Evolutionary conservation across 92 coral and sea anemone species (phyloP), one percentile per base, ranked within the genome.

Genomic region (Parazoanthus swiftii): DNA sequence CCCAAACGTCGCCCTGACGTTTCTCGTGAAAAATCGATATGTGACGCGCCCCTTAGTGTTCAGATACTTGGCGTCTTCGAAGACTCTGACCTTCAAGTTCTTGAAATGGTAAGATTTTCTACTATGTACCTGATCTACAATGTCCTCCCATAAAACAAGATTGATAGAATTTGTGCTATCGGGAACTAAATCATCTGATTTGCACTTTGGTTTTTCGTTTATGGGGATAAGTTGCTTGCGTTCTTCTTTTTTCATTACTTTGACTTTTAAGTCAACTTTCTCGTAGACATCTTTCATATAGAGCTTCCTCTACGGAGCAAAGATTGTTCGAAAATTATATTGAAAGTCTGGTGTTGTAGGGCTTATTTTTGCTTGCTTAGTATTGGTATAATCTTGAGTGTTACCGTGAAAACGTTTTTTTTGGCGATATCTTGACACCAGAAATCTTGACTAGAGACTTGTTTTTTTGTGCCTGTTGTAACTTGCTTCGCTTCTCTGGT

Each of bases 21-120:
- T n/a, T n/a, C n/a, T n/a, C n/a, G n/a, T n/a, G n/a, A n/a, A n/a
- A n/a, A n/a, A n/a, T n/a, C n/a, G n/a, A n/a, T n/a, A n/a, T n/a
- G n/a, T n/a, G n/a, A n/a, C n/a, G n/a, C n/a, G n/a, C n/a, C n/a
- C n/a, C n/a, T 76, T 86, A 66, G 89, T 76, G 63, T 86, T 86
- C 13, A 86, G 66, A 76, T 75, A 86, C 63, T 86, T 88, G 44
- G 74, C 59, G 77, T 79, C 86, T 33, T 76, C 80, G 50, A 79
- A 88, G 50, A 79, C 68, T 56, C 90, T 43, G 21, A 78, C 89
- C 74, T 78, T 88, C 39, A 88, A 46, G 66, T 79, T 88, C 80
- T 63, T 78, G 85, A 88, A 79, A 80, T 88, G 90, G 51, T 88
- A 88, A 42, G 66, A 75, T 50, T 88, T 88, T 26, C 90, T 80